Percentiles rank a stretch among this genome's conserved stretches.
Evolutionary conservation across 2,113 vertebrate species (phyloP).

Genomic region (Cryptomyrus ogoouensis): DNA sequence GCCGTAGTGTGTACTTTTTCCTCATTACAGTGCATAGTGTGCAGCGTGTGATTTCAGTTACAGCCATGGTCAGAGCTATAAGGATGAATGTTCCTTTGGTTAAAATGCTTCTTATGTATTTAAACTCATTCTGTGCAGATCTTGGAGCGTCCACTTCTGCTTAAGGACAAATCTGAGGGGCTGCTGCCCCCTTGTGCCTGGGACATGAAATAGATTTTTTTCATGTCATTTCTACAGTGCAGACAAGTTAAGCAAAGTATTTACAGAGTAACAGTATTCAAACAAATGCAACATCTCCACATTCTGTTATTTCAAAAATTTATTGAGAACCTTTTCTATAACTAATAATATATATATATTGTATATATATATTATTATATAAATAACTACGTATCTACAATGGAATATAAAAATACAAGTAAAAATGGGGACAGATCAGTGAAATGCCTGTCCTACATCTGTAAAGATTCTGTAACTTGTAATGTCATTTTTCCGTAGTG

Average conservation of each 20-base stretch:
- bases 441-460: neutral
- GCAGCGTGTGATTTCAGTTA: neutral
- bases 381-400: neutral
- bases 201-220: neutral
- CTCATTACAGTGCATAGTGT: neutral
- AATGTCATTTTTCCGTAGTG: neutral
- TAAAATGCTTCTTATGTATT: neutral
- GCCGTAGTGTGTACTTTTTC: neutral
- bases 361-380: neutral
- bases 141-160: neutral
- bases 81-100: neutral
- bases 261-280: neutral
- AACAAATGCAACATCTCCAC: neutral
- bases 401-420: neutral
- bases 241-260: neutral
- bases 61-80: neutral
- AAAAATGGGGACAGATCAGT: neutral
- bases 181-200: constrained; percentile 10
- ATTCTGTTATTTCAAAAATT: neutral
- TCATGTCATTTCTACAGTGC: neutral
- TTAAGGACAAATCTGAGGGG: neutral
- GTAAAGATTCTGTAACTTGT: neutral
- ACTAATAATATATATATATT: neutral
- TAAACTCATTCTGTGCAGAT: neutral
- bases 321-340: neutral